phyloP scores from a whole-genome alignment of 2,797 vertebrate species.

The Pseudocheirus occidentalis region DNA sequence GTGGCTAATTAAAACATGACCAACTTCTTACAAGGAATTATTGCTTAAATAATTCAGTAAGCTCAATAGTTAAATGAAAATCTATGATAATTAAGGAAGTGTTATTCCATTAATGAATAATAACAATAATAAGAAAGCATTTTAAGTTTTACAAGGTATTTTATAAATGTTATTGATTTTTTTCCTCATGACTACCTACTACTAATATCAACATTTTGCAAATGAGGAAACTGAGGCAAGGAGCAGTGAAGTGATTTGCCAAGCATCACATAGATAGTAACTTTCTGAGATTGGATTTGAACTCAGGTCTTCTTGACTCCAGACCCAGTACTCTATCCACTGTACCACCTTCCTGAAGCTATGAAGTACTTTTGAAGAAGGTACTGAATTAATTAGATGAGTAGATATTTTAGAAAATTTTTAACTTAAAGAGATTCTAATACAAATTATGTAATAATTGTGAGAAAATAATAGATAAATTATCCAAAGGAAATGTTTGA shows the following conservation, averaged over 20 bases:
- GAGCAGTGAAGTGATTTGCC: background rate
- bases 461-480: background rate
- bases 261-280: background rate
- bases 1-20: background rate
- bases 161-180: background rate
- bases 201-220: background rate
- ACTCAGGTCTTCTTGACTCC: background rate
- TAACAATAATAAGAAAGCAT: background rate
- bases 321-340: background rate
- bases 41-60: conserved; percentile 11
- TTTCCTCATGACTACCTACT: background rate
- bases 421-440: background rate
- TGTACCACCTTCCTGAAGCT: background rate
- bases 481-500: background rate
- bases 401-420: background rate
- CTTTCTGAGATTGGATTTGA: background rate
- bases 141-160: background rate
- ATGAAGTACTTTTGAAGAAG: background rate
- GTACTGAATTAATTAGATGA: background rate
- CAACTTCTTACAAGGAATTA: conserved; percentile 1
- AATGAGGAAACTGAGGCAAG: background rate
- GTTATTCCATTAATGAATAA: background rate
- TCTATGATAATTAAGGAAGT: background rate
- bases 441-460: background rate
- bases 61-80: conserved; percentile 22